Conservation (phyloP, 2,113 vertebrate genomes). For the Mustelus asterias region DNA sequence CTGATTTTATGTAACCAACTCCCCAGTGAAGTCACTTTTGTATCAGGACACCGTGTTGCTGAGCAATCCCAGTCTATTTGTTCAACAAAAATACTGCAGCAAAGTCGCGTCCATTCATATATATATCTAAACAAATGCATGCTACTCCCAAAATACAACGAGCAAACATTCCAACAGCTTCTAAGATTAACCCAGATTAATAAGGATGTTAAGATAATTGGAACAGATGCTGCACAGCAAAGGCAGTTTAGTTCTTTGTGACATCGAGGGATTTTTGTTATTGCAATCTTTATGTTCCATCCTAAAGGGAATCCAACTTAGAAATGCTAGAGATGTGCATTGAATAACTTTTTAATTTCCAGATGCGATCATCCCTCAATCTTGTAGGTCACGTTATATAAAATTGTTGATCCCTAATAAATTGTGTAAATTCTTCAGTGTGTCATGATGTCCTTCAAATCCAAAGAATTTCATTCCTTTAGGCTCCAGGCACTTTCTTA, state of each 20-base stretch:
- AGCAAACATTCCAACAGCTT: not conserved
- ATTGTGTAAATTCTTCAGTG: not conserved
- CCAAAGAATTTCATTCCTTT: not conserved
- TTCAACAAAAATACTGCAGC: not conserved
- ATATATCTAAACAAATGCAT: not conserved
- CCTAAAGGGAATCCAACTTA: not conserved
- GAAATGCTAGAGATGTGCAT: not conserved
- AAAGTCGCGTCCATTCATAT: not conserved
- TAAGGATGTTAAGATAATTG: not conserved
- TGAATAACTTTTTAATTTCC: not conserved
- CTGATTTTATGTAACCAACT: not conserved
- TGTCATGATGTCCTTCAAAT: not conserved
- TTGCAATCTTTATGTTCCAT: not conserved
- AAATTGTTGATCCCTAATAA: not conserved
- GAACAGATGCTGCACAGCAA: not conserved
- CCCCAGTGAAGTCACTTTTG: not conserved
- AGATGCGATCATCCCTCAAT: not conserved
- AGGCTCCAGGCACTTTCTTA: not conserved
- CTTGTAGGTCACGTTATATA: not conserved
- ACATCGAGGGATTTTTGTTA: not conserved
- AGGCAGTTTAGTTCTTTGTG: not conserved
- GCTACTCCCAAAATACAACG: not conserved
- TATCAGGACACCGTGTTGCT: not conserved
- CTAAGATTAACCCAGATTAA: not conserved
- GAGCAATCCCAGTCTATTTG: not conserved